Percentiles rank a stretch among this genome's conserved stretches.
phyloP scores from a whole-genome alignment of 2,113 vertebrate genomes.

The Morphnarchus princeps region DNA sequence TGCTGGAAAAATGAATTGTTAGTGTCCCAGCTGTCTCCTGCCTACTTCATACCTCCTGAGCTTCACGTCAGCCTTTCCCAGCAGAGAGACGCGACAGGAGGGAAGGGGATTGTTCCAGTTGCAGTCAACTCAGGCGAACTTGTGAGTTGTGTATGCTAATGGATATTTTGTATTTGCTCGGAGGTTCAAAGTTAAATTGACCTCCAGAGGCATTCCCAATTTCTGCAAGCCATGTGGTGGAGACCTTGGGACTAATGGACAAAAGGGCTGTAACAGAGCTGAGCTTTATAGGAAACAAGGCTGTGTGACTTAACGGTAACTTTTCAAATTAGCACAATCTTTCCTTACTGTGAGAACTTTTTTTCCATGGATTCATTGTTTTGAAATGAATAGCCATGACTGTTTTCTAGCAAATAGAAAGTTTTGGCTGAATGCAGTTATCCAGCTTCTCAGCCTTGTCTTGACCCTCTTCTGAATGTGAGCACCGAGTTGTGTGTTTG shows the following conservation, averaged over 20 bases:
- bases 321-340: not conserved
- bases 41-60: not conserved
- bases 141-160: not conserved
- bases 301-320: not conserved
- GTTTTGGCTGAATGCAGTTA: not conserved
- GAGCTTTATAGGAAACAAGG: not conserved
- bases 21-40: not conserved
- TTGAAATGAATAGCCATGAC: not conserved
- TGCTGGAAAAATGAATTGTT: not conserved
- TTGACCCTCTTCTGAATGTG: not conserved
- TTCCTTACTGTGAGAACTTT: not conserved
- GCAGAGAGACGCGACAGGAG: fast-evolving
- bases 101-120: not conserved
- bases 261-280: not conserved
- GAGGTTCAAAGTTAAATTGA: not conserved
- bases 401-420: not conserved
- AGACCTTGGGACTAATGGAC: not conserved
- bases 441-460: not conserved
- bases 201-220: not conserved
- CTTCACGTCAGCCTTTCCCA: not conserved
- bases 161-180: not conserved
- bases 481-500: not conserved
- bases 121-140: not conserved
- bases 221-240: not conserved
- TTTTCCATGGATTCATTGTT: not conserved